These are phyloP conservation scores for Frankliniella intonsa DNA, from an alignment of 2,888 invertebrate genomes.

Conservation along the genomic window DNA sequence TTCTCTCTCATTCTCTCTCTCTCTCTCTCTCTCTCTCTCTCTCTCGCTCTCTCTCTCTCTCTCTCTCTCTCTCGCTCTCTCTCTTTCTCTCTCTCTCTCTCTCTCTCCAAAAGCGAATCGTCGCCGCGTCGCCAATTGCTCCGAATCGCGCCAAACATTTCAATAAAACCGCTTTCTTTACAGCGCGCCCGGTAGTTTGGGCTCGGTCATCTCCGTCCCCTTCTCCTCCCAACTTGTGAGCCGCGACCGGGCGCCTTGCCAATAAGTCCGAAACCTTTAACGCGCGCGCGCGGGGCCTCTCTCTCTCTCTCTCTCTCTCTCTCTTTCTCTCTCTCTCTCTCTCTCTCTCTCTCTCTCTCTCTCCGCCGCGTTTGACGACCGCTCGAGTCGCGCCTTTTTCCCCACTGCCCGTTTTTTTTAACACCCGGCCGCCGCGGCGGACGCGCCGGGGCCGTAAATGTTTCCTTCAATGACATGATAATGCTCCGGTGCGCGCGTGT, in stretches of 20 bases:
- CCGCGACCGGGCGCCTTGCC: too few species aligned
- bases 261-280: too few species aligned
- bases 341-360: not conserved
- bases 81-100: not conserved
- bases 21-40: not conserved
- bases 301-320: not conserved
- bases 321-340: not conserved
- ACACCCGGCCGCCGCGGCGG: too few species aligned
- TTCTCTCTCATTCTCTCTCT: not conserved
- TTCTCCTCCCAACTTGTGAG: too few species aligned
- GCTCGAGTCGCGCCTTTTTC: too few species aligned
- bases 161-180: not conserved
- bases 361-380: not conserved
- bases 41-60: not conserved
- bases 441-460: too few species aligned
- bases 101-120: not conserved
- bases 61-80: not conserved
- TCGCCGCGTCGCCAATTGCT: not conserved
- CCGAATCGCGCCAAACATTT: not conserved
- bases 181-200: not conserved
- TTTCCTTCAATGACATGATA: too few species aligned
- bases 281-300: too few species aligned
- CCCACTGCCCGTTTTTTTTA: too few species aligned
- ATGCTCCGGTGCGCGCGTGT: too few species aligned
- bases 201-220: not conserved